Base-by-base conservation (phyloP, 64 coral and sea anemone genomes). In the Acropora yongei region DNA sequence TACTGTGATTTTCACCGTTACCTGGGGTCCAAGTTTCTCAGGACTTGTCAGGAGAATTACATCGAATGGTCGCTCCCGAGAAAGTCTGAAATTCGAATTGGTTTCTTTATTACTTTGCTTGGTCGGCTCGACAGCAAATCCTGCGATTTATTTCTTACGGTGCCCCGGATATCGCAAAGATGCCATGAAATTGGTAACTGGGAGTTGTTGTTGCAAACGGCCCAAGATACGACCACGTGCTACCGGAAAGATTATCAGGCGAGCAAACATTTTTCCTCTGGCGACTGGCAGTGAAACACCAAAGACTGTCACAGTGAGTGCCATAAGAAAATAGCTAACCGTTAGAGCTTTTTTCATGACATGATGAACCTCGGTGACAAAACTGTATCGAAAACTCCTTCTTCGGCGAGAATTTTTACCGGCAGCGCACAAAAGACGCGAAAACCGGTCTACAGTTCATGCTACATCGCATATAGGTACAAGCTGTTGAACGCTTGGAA, bases 11-110 rank as follows among this genome's bases (percentile, higher is more conserved):
- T 91, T 91, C 17, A 65, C 65, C 40, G 11, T 85, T 17, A 84
- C 79, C 49, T 91, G 90, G 90, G 3, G 57, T 57, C 90, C 90
- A 57, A 76, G 74, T 57, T 91, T 84, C 5, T 67, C 14, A 13
- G 41, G 18, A 18, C 19, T 84, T 11, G 49, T 85, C 30, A 30
- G 30, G 30, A 30, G 30, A 18, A 44, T 30, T 2, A 72, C 61
- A 20, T 14, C 46, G n/a, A 49, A 19, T 72, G 14, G 13, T 39
- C 9, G 68, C 68, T 71, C 68, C 5, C 19, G 18, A 71, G 16
- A 17, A 4, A 19, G 39, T 39, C 39, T 6, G 65, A 85, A 69
- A 6, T 72, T 48, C 17, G 16, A 48, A 65, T 68, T 85, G 8
- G 10, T 20, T 47, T 69, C 82, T 44, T 47, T 85, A 65, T 48